These are phyloP conservation scores for Prunella fulvescens DNA, from an alignment of 2,113 vertebrate genomes.

Conservation along the genomic window DNA sequence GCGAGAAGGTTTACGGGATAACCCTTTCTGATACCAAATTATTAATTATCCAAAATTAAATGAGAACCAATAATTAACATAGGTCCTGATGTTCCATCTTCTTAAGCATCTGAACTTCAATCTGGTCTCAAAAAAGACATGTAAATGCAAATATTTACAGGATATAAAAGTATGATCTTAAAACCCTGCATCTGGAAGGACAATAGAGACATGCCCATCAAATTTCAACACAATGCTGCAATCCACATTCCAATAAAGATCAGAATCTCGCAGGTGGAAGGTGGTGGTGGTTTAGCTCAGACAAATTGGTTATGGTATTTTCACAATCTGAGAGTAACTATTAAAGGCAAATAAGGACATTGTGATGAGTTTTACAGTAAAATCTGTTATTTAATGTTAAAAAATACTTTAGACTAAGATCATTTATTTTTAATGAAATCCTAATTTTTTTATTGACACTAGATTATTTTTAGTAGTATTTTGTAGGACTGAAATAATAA, in stretches of 20 bases:
- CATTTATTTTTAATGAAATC: background rate
- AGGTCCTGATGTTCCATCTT: background rate
- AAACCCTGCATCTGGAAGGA: background rate
- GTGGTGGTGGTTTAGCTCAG: background rate
- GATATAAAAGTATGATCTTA: background rate
- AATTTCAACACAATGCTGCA: background rate
- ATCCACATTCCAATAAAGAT: background rate
- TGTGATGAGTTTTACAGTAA: background rate
- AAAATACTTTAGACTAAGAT: background rate
- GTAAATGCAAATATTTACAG: background rate
- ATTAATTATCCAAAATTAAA: background rate
- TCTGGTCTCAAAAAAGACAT: background rate
- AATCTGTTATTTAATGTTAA: background rate
- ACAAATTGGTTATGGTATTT: background rate
- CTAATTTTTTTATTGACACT: background rate
- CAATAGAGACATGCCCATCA: background rate
- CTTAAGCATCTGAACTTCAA: background rate
- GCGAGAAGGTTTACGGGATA: background rate
- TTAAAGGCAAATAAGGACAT: background rate
- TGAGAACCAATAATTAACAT: background rate
- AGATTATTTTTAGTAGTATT: background rate
- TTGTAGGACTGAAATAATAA: background rate
- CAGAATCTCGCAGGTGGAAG: background rate
- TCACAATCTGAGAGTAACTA: background rate
- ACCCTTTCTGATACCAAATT: background rate